Evolutionary conservation across 2,113 vertebrate species (phyloP), one percentile per base, ranked within the genome.

Genomic region (Pterocles orientalis): DNA sequence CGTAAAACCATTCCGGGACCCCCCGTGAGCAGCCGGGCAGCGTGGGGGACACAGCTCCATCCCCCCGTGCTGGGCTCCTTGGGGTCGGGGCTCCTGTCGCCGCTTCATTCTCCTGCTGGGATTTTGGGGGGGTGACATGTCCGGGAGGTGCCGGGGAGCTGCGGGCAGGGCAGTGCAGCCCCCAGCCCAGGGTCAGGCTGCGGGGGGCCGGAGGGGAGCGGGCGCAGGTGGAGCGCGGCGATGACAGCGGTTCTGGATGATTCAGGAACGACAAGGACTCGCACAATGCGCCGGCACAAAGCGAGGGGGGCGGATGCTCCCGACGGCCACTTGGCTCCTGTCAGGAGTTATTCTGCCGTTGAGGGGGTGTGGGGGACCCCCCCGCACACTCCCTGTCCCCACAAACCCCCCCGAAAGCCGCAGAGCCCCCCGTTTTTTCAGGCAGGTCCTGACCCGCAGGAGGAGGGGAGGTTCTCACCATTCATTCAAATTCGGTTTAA

Each of bases 61-160:
- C 65, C 41, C 13, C 16, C 31, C 0, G 0, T 1, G 2, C 29
- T 73, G 31, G 45, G 34, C 3, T 60, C 29, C 2, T 26, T 0
- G 1, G 48, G 23, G 28, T 39, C 4, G 2, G 41, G 14, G 10
- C 29, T 70, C 7, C 51, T 12, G 33, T 19, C 28, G 20, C 36
- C 1, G 2, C 2, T 48, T 61, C 14, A 9, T 3, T 76, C 51
- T 48, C 10, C 75, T 43, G 4, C 4, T 21, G 21, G 45, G 65
- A 26, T 77, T 41, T 17, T 50, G 51, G n/a, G 29, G 17, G 29
- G 14, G 7, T n/a, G 11, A 25, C 48, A 4, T 72, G 23, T 12
- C 29, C 47, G 29, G 50, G 56, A 25, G n/a, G 9, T 47, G 64
- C 28, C 26, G 3, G 20, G 66, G 61, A 61, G 33, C 43, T 29